phyloP scores from a whole-genome alignment of 2,113 vertebrate genomes.

The Halcyon senegalensis region DNA sequence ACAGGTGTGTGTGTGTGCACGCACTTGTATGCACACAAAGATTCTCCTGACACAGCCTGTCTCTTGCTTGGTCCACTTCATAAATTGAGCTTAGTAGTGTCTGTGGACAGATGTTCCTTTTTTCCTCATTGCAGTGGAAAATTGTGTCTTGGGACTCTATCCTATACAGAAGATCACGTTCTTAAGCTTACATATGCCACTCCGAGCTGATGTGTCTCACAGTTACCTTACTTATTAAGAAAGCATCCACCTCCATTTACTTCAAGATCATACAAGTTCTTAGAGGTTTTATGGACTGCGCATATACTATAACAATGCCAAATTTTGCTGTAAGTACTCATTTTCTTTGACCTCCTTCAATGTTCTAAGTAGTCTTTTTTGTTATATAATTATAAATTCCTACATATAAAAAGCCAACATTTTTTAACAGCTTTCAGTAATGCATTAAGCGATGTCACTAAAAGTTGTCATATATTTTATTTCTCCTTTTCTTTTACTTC shows the following conservation, averaged over 20 bases:
- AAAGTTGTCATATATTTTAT: background rate
- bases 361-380: background rate
- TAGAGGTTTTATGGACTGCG: background rate
- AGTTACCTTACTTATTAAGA: background rate
- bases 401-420: background rate
- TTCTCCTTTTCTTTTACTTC: background rate
- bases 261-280: background rate
- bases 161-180: background rate
- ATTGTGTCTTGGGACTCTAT: background rate
- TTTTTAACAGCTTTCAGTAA: background rate
- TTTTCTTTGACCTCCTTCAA: background rate
- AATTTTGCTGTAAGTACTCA: background rate
- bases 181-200: background rate
- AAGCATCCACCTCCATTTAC: background rate
- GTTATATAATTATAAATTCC: background rate
- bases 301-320: background rate
- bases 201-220: background rate
- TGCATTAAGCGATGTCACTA: background rate
- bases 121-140: background rate
- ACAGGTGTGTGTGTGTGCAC: accelerated
- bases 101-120: background rate
- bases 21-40: background rate
- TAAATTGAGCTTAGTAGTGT: background rate
- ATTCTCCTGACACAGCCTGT: background rate
- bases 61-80: background rate